Evolutionary conservation across 2,113 vertebrate genomes (phyloP), one percentile per base, ranked within the genome.

Genomic region (Chionis minor): DNA sequence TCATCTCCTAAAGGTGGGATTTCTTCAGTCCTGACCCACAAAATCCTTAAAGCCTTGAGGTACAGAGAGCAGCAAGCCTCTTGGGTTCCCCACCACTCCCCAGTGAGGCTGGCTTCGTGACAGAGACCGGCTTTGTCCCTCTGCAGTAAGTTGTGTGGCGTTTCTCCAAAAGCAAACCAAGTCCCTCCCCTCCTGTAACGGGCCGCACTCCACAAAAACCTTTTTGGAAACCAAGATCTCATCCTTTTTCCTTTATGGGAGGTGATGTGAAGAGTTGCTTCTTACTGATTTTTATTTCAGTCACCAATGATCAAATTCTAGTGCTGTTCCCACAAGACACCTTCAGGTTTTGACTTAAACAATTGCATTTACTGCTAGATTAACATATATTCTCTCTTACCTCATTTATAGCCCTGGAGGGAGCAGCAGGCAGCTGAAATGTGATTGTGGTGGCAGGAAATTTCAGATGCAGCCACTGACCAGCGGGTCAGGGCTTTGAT

Each of bases 141-240:
- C 28, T 22, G 61, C 33, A 24, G 32, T 8, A 3, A 14, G 14
- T 16, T 18, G 0, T 7, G 4, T 2, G 23, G 17, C 30, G 1
- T 1, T 6, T 42, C 30, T 56, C 42, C 32, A 71, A 59, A 28
- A 24, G 35, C 10, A 62, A 91, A 67, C 6, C 54, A 33, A 19
- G 33, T 10, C 26, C 35, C 18, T 12, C 32, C 12, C 4, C 9
- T 38, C 4, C 58, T 0, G 0, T 6, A 47, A 13, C 1, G 9
- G 38, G 30, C 22, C 42, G 40, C 58, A 23, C 17, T 40, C 75
- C 40, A 44, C 13, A 21, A 28, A 70, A 66, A 15, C 3, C 22
- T 40, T 42, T 44, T 10, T 42, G 58, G 67, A 67, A 75, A 28
- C 8, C 56, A 55, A 52, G 45, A 15, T 30, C 42, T 77, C 35